phyloP scores from a whole-genome alignment of 2,797 vertebrate genomes.

The Myotis daubentonii region DNA sequence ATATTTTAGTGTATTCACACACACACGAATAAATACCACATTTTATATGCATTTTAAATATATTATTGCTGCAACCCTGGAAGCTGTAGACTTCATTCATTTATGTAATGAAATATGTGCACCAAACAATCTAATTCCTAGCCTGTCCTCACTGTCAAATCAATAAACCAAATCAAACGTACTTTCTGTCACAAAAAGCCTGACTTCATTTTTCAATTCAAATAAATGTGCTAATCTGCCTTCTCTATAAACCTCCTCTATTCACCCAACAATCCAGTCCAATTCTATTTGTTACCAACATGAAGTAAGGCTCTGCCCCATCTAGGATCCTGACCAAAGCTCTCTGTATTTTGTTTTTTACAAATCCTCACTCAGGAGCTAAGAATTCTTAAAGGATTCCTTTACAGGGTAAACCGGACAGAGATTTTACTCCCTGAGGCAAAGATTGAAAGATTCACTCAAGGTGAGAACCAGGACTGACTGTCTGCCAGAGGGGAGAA shows the following conservation, averaged over 20 bases:
- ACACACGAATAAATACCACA: neutral
- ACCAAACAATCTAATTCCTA: conserved; percentile 34
- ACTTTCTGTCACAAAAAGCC: neutral
- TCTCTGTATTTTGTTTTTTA: neutral
- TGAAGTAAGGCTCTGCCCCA: neutral
- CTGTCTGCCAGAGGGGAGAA: neutral
- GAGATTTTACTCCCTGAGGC: neutral
- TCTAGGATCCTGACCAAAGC: neutral
- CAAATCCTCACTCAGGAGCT: conserved; percentile 6
- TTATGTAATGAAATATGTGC: neutral
- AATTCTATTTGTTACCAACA: neutral
- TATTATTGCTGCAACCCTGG: neutral
- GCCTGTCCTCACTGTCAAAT: conserved; percentile 2
- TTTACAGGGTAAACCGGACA: neutral
- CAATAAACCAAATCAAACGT: conserved; percentile 36
- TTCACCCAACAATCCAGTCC: neutral
- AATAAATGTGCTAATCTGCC: conserved; percentile 14
- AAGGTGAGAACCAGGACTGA: neutral
- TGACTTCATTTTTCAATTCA: neutral
- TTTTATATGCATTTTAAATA: neutral
- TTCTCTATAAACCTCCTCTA: neutral
- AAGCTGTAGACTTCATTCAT: conserved; percentile 27
- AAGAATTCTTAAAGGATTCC: neutral
- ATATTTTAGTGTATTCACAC: neutral
- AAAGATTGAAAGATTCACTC: neutral